Base-by-base conservation (phyloP, 2,888 invertebrate genomes). In the Coleophora deauratella region DNA sequence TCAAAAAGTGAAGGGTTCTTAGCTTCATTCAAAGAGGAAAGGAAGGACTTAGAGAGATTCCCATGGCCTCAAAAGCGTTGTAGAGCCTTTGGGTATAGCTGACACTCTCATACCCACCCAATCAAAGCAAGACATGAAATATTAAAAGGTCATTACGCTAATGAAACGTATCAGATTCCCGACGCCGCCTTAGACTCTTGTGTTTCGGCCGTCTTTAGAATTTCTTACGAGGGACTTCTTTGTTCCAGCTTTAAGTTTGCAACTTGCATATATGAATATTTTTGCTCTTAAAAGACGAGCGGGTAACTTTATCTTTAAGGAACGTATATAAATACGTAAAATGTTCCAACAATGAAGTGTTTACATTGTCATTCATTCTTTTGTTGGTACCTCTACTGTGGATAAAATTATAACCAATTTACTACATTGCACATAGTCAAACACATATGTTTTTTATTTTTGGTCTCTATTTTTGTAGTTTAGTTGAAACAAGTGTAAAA, bases 91-190 rank as follows among this genome's bases (percentile, higher is more conserved):
- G 59, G 70, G 68, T 60, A 66, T 65, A 59, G 62, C 68, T 71
- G 67, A 74, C 80, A 77, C 75, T 73, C 73, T 62, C 72, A 62
- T 62, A 68, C 64, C 57, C 65, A 72, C 68, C 70, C 77, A 81
- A 86, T 86, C 84, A 85, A 80, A 81, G 74, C 66, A 50, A 54
- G 52, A 52, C 66, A 54, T 85, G 70, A 81, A 82, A 80, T 78
- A 86, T 86, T 86, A 80, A 86, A 79, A 80, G 75, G 66, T 80
- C 84, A 75, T 86, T 85, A 78, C 69, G 67, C 70, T 85, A 86
- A 86, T 86, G 86, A 86, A 86, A 81, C 86, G 79, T 86, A 86
- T 86, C 86, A 80, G 86, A 82, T 84, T 78, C 70, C 21, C 21
- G 21, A 3, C 21, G 21, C 3, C 66, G 59, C 55, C 67, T 65